Percentiles rank a stretch among this genome's conserved stretches.
These are phyloP conservation scores for Colius striatus DNA, from an alignment of 2,113 vertebrate genomes.

Conservation along the genomic window DNA sequence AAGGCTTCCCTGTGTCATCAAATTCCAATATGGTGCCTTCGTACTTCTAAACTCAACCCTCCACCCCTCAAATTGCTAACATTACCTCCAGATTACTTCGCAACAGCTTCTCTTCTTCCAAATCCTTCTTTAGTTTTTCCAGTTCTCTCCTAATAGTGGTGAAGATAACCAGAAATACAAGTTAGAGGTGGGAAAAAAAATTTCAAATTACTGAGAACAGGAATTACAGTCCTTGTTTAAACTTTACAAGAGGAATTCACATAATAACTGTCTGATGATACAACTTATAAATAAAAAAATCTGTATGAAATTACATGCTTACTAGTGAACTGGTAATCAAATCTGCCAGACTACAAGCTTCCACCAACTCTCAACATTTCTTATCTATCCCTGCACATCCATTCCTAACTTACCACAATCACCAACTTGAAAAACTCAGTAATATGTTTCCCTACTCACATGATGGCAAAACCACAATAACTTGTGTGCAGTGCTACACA, in stretches of 20 bases:
- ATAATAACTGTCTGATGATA: neutral
- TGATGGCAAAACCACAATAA: neutral
- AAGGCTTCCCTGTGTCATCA: neutral
- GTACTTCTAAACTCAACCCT: neutral
- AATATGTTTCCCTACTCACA: neutral
- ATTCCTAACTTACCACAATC: neutral
- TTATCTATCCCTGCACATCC: neutral
- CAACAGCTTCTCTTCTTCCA: constrained; percentile 89
- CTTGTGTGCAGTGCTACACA: neutral
- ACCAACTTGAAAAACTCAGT: neutral
- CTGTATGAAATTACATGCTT: neutral
- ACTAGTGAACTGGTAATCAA: neutral
- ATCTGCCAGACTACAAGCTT: neutral
- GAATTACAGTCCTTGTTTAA: neutral
- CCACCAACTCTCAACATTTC: neutral
- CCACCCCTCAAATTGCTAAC: neutral
- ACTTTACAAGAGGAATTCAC: neutral
- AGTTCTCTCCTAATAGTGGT: constrained; percentile 88
- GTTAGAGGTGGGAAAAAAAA: neutral
- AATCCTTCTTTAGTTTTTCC: constrained; percentile 85
- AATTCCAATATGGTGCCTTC: neutral
- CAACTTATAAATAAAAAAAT: neutral
- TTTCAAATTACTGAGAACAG: neutral
- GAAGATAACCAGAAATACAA: neutral
- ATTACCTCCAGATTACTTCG: constrained; percentile 89